These are phyloP conservation scores for Progne subis DNA, from an alignment of 2,113 vertebrate genomes.

Conservation along the genomic window DNA sequence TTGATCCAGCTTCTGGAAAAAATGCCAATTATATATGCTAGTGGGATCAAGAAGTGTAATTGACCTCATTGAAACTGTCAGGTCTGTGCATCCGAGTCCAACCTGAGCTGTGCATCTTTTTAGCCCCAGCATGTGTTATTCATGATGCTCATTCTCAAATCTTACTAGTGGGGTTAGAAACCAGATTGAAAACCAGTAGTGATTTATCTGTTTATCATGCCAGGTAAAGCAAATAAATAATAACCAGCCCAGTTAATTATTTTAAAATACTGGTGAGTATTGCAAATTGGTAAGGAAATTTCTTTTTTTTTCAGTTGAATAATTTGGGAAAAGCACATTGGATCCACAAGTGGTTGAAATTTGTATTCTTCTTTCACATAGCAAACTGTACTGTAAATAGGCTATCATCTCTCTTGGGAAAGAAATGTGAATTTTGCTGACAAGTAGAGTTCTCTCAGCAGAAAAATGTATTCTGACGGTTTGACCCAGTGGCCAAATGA, in stretches of 20 bases:
- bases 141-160: background rate
- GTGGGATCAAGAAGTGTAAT: background rate
- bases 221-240: constrained; percentile 47
- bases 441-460: constrained; percentile 28
- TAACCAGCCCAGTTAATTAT: constrained; percentile 52
- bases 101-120: background rate
- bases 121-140: background rate
- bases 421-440: constrained; percentile 36
- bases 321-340: background rate
- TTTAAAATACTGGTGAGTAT: constrained; percentile 20
- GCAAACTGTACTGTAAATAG: constrained; percentile 8
- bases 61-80: background rate
- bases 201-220: constrained; percentile 49
- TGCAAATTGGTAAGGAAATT: constrained; percentile 33
- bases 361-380: background rate
- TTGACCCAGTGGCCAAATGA: constrained; percentile 46
- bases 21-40: background rate
- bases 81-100: background rate
- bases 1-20: constrained; percentile 30
- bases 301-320: background rate
- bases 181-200: constrained; percentile 6
- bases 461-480: constrained; percentile 45
- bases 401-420: background rate
- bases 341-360: background rate
- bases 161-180: constrained; percentile 8